Evolutionary conservation across 2,113 vertebrate species (phyloP), one percentile per base, ranked within the genome.

Genomic region (Sarotherodon lohbergeri): DNA sequence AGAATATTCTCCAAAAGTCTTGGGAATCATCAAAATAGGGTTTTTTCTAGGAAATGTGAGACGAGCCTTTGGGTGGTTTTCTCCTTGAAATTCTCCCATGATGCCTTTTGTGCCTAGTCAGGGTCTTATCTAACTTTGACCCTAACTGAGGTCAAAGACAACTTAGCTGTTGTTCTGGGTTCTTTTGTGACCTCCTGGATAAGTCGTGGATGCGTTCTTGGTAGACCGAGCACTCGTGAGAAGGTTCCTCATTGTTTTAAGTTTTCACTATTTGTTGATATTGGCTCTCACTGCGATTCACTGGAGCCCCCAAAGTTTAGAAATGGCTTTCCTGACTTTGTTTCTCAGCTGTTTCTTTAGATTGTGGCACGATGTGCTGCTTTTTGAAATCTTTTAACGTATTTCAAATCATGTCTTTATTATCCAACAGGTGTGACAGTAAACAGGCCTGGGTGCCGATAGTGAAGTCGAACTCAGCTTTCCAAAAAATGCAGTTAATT

Each of bases 1-100:
- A 66, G 34, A 66, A 66, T 39, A 5, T 66, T 66, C 32, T 39
- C 61, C 61, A 66, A 39, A 66, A 0, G 34, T 66, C 61, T 12
- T 11, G 32, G 61, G 61, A n/a, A 36, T 36, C 1, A 66, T 7
- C 32, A 1, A 66, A 66, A 36, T 39, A 22, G 17, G 0, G 27
- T 4, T 34, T 22, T 13, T 39, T 66, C 39, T 66, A 3, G 34
- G 61, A 66, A 66, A 39, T 3, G 6, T 39, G 61, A 66, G 61
- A 66, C 3, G 1, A 66, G 61, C 32, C 61, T 36, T 63, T 66
- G 61, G 17, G 32, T 36, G 6, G 36, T 66, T 39, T 66, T 66
- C 4, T 12, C 41, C 41, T 12, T 12, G 41, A 11, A 12, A 2
- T 11, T 43, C 41, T 66, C 61, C 61, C 61, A 66, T 12, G 61